These are phyloP conservation scores for Gryllus longicercus DNA, from an alignment of 2,888 invertebrate genomes.

Conservation along the genomic window DNA sequence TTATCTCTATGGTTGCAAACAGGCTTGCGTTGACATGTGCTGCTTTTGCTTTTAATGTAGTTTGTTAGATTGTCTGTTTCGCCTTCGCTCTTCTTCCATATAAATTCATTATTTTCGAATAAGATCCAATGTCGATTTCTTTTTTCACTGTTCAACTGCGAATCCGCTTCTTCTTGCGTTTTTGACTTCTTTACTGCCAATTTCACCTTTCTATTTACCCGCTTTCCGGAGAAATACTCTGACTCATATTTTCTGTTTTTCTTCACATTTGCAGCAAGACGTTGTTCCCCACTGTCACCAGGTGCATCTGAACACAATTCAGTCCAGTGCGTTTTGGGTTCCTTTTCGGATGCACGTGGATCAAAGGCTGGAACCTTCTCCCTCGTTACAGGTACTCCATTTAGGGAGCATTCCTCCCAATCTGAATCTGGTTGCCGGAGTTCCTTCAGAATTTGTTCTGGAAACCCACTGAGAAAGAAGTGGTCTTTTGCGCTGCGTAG, in stretches of 20 bases:
- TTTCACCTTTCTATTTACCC: too few relatives aligned
- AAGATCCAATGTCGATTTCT: not conserved
- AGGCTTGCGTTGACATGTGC: not conserved
- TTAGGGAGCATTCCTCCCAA: not conserved
- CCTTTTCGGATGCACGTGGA: too few relatives aligned
- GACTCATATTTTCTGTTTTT: too few relatives aligned
- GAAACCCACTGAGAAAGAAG: not conserved
- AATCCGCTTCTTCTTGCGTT: too few relatives aligned
- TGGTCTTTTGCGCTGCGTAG: not conserved
- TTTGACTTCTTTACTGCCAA: too few relatives aligned
- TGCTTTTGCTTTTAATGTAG: not conserved
- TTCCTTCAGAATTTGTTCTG: not conserved
- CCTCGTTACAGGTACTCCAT: too few relatives aligned
- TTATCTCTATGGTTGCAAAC: not conserved
- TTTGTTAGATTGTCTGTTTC: not conserved
- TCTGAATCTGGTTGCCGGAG: not conserved
- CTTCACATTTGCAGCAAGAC: too few relatives aligned
- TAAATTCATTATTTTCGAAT: not conserved
- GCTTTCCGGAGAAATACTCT: too few relatives aligned
- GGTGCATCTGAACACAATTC: too few relatives aligned
- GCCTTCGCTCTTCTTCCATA: not conserved
- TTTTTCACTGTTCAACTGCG: not conserved
- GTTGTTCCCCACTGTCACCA: too few relatives aligned
- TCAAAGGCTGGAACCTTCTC: too few relatives aligned
- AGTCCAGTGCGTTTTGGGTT: too few relatives aligned